Evolutionary conservation across 2,888 invertebrate genomes (phyloP).

Genomic region (Coelopa pilipes): DNA sequence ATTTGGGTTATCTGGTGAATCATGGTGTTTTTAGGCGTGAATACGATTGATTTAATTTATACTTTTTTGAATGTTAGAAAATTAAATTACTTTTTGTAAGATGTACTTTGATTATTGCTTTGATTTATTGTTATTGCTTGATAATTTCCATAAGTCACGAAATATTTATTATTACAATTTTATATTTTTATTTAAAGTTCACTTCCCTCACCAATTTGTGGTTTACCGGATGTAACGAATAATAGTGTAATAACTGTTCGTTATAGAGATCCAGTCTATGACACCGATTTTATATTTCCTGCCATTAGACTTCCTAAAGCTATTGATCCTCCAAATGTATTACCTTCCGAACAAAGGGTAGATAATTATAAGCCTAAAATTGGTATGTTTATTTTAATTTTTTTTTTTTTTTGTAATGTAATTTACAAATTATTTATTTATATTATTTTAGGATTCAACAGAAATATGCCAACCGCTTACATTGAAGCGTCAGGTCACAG

Average conservation of each 20-base stretch:
- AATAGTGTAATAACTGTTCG: conserved; percentile 75
- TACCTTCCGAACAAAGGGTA: conserved; percentile 81
- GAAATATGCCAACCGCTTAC: conserved; percentile 73
- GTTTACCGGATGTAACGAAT: conserved; percentile 72
- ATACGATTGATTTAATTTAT: too few species aligned
- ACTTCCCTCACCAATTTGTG: conserved; percentile 78
- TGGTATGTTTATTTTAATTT: conserved; percentile 67
- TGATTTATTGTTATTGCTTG: too few species aligned
- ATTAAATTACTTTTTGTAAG: too few species aligned
- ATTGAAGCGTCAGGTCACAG: conserved; percentile 79
- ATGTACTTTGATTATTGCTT: too few species aligned
- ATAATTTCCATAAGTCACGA: neutral
- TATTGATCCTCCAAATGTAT: conserved; percentile 77
- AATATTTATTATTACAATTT: neutral
- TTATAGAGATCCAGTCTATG: conserved; percentile 83
- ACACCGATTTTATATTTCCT: conserved; percentile 80
- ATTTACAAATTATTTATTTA: neutral
- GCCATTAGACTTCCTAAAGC: conserved; percentile 76
- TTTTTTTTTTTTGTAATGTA: too few species aligned
- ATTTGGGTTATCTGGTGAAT: too few species aligned
- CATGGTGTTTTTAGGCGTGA: too few species aligned
- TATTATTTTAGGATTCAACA: conserved; percentile 71
- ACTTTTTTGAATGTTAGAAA: too few species aligned
- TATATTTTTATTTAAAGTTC: conserved; percentile 60
- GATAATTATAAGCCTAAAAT: conserved; percentile 82